Conservation (phyloP, 2,888 invertebrate species). For the Hirtodrosophila confusa region DNA sequence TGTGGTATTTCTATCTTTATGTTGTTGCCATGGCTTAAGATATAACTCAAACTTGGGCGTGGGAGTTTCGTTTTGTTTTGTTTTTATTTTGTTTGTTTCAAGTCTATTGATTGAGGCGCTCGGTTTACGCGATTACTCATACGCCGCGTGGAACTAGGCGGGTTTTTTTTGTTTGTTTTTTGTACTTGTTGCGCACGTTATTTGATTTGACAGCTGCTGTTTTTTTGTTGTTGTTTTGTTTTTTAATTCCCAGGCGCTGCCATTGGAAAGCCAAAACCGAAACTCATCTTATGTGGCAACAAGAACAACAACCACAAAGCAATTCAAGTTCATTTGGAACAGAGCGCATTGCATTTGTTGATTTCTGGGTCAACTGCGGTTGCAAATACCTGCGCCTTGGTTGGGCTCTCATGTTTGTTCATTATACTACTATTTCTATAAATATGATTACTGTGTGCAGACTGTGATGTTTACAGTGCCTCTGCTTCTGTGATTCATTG, state of each 20-base stretch:
- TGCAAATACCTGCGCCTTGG: conserved; percentile 5
- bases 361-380: conserved; percentile 38
- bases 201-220: conserved; percentile 50
- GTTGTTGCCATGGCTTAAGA: conserved; percentile 11
- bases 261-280: conserved; percentile 31
- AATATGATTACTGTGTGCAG: no score
- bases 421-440: no score
- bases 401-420: conserved; percentile 4
- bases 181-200: conserved; percentile 51
- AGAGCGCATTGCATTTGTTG: conserved; percentile 27
- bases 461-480: no score
- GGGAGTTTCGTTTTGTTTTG: conserved; percentile 32
- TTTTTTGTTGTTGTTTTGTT: conserved; percentile 1
- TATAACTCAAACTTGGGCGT: conserved; percentile 24
- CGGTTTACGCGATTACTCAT: conserved; percentile 58
- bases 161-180: conserved; percentile 17
- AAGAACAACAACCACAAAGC: conserved; percentile 3
- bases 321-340: conserved; percentile 31
- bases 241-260: conserved; percentile 36
- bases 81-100: conserved; percentile 21
- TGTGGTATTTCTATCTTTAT: conserved; percentile 1
- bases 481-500: no score
- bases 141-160: conserved; percentile 56
- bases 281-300: conserved; percentile 39
- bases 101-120: conserved; percentile 40